Percentiles rank a stretch among this genome's conserved stretches.
phyloP scores from a whole-genome alignment of 2,113 vertebrate genomes.

The Piprites chloris region DNA sequence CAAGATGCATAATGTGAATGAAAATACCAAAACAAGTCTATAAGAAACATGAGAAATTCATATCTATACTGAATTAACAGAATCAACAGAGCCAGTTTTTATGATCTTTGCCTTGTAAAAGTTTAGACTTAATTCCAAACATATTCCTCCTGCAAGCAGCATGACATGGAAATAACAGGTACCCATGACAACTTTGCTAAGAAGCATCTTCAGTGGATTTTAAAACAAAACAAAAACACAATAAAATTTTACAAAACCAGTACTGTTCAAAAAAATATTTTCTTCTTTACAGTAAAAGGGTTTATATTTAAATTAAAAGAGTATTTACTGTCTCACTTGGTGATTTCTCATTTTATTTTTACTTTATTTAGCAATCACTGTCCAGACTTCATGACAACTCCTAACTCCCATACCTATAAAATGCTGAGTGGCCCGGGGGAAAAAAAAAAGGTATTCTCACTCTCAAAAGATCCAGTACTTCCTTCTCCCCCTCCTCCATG shows the following conservation, averaged over 20 bases:
- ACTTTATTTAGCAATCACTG: not conserved
- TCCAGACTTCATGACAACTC: not conserved
- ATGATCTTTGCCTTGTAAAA: not conserved
- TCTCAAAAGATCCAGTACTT: not conserved
- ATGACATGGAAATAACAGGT: accelerated
- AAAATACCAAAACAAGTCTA: not conserved
- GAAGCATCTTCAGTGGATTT: not conserved
- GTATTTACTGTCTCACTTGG: not conserved
- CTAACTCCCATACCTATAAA: not conserved
- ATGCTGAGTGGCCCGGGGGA: not conserved
- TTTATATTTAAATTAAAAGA: not conserved
- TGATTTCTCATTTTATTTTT: not conserved
- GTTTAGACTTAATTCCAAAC: not conserved
- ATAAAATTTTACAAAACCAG: not conserved
- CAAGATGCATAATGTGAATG: accelerated
- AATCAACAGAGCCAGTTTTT: not conserved
- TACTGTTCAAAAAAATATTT: not conserved
- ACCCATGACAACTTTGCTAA: not conserved
- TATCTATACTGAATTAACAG: not conserved
- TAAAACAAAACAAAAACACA: not conserved
- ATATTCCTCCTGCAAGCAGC: not conserved
- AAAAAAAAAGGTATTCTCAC: not conserved
- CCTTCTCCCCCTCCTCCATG: not conserved
- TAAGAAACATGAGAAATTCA: not conserved
- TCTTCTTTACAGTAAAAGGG: not conserved